Conservation (phyloP, 2,888 invertebrate genomes). For the Drosophila atroscutellata region DNA sequence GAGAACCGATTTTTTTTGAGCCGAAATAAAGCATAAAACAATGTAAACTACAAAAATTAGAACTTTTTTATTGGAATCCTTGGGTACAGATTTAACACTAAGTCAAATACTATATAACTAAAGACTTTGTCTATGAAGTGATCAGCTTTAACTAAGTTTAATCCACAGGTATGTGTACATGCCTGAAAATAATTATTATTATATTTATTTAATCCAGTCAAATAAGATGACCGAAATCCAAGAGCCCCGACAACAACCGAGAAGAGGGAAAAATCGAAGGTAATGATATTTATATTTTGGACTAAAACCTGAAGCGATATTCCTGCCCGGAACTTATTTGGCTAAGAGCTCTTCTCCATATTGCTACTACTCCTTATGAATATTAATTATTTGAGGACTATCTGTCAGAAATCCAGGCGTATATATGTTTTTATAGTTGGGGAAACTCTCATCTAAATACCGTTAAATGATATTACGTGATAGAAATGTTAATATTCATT, state of each 20-base stretch:
- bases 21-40: slow-evolving; percentile 74
- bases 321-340: not conserved
- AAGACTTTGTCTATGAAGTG: not conserved
- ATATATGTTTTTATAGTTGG: not conserved
- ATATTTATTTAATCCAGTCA: not conserved
- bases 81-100: not conserved
- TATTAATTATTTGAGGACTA: not conserved
- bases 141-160: not conserved
- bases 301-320: not conserved
- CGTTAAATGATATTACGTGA: not conserved
- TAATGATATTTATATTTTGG: not conserved
- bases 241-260: not conserved
- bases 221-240: not conserved
- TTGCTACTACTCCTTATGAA: not conserved
- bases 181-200: not conserved
- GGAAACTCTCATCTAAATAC: not conserved
- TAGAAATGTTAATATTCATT: not conserved
- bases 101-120: not conserved
- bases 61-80: not conserved
- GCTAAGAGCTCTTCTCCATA: not conserved
- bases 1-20: slow-evolving; percentile 67
- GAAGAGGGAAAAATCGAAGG: not conserved
- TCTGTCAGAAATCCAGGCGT: not conserved
- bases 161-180: not conserved
- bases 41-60: slow-evolving; percentile 65